Evolutionary conservation across 2,113 vertebrate species (phyloP).

Genomic region (Girardinichthys multiradiatus): DNA sequence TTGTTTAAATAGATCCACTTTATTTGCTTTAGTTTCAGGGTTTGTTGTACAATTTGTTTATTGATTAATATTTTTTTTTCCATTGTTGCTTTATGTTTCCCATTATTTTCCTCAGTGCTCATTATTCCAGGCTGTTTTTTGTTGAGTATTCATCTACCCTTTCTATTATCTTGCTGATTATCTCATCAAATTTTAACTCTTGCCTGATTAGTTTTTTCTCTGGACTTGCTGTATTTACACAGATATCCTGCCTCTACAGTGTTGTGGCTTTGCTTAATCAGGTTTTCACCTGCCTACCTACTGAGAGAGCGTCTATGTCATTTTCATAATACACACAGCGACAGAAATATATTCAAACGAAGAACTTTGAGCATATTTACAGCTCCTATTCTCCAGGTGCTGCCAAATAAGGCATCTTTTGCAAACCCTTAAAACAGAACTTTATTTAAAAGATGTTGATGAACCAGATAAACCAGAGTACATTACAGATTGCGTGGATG

Average conservation of each 20-base stretch:
- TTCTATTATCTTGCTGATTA: background rate
- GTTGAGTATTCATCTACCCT: background rate
- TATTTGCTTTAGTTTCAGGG: no score
- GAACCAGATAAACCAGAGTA: background rate
- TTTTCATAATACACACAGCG: background rate
- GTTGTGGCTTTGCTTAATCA: background rate
- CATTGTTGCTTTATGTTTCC: background rate
- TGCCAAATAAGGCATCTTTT: background rate
- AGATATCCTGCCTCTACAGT: background rate
- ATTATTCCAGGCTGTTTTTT: no score
- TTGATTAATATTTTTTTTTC: background rate
- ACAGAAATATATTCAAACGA: background rate
- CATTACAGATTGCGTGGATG: background rate
- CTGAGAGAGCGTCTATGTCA: background rate
- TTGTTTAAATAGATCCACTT: background rate
- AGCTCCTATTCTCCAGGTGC: background rate
- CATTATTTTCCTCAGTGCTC: background rate
- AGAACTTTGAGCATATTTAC: background rate
- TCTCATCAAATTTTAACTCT: background rate
- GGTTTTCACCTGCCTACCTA: background rate
- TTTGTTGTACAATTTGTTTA: no score
- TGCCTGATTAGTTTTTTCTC: no score
- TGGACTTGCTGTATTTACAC: background rate
- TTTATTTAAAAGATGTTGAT: background rate
- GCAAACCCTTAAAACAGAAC: background rate